Evolutionary conservation across 1,140 invertebrate genomes (phyloP), one percentile per base, ranked within the genome.

Genomic region (Magallana angulata): DNA sequence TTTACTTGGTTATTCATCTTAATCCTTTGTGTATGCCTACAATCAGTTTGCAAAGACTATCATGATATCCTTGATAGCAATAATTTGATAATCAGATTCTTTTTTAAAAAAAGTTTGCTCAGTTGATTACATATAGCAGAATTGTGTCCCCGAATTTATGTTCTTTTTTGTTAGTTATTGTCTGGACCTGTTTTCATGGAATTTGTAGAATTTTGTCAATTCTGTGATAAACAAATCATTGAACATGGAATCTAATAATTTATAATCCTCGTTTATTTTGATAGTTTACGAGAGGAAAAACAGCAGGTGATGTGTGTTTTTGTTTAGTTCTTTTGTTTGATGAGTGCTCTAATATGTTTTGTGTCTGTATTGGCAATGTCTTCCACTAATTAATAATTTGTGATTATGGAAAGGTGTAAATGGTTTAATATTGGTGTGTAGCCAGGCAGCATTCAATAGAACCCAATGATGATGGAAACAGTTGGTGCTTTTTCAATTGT

Each of bases 11-110:
- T 68, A 68, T 68, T 9, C 7, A n/a, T 76, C 36, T 30, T 36
- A 36, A 76, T 76, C 36, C 12, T 76, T 76, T 30, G 0, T 36
- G 68, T 24, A 76, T 76, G 68, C 24, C 36, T 76, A 76, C 68
- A 76, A 76, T 76, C 68, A 76, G 68, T 76, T 30, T 76, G 18
- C 68, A 76, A 30, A 14, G 68, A 76, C 68, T 30, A 76, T 76
- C 68, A 36, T 12, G 24, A 24, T 24, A 36, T 64, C 18, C 8
- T 36, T 76, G 24, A 30, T 30, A 30, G 30, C 68, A 76, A 76
- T 76, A 76, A 30, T 76, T 76, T 76, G 68, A 76, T 76, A 76
- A 76, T 76, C 68, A 36, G 7, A 76, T 76, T 76, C 11, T 9
- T 76, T 76, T 62, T 62, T 6, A 6, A n/a, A 16, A 36, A 48